Percentiles rank a stretch among this genome's conserved stretches.
These are phyloP conservation scores for Phrynosoma blainvillii DNA, from an alignment of 2,113 vertebrate genomes.

Conservation along the genomic window DNA sequence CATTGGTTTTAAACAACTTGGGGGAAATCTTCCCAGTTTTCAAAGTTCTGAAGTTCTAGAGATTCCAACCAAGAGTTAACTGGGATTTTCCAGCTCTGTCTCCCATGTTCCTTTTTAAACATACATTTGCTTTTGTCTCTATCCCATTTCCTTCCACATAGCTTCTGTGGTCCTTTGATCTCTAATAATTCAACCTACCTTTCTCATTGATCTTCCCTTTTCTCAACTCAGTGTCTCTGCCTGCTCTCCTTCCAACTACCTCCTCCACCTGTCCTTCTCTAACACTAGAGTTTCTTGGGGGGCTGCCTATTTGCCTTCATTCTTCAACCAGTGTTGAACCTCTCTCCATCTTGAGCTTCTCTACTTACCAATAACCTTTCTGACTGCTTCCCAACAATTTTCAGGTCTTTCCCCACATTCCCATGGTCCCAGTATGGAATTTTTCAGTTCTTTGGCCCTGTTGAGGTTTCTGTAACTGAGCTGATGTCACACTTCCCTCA, in stretches of 20 bases:
- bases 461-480: background rate
- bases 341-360: background rate
- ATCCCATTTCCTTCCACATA: background rate
- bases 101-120: background rate
- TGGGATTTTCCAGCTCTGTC: background rate
- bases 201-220: background rate
- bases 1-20: background rate
- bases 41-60: background rate
- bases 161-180: background rate
- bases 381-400: background rate
- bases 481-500: background rate
- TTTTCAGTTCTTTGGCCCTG: background rate
- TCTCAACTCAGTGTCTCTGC: background rate
- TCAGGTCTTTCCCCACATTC: too few species aligned
- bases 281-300: background rate
- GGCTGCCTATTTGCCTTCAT: background rate
- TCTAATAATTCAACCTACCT: background rate
- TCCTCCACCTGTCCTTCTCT: background rate
- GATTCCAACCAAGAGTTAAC: background rate
- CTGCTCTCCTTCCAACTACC: background rate
- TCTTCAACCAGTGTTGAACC: background rate
- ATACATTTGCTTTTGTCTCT: background rate
- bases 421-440: too few species aligned
- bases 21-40: background rate
- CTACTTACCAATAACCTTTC: background rate